Percentiles rank a stretch among this genome's conserved stretches.
These are phyloP conservation scores for Procambarus clarkii DNA, from an alignment of 1,140 invertebrate genomes.

Conservation along the genomic window DNA sequence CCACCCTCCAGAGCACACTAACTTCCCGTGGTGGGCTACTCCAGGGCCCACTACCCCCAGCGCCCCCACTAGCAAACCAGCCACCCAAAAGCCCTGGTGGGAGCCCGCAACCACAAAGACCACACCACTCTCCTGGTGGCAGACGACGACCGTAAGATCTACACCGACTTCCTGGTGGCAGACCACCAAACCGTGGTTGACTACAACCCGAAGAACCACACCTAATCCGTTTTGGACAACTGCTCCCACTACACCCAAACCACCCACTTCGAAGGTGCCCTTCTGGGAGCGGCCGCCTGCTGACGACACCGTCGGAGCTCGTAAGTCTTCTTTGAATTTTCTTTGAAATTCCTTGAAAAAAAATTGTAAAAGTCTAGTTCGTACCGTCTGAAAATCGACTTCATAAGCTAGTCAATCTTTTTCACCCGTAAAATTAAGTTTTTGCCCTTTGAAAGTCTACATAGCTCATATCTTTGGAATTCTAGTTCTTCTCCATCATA, in stretches of 20 bases:
- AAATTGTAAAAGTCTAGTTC: too few relatives aligned
- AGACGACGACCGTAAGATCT: not conserved
- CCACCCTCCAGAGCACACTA: constrained; percentile 49
- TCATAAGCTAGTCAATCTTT: too few relatives aligned
- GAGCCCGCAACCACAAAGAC: not conserved
- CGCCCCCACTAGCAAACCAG: not conserved
- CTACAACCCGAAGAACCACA: constrained; percentile 22
- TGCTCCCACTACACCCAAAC: not conserved
- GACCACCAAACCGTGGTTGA: not conserved
- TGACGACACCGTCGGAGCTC: not conserved
- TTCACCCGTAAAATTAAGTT: too few relatives aligned
- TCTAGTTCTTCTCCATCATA: too few relatives aligned
- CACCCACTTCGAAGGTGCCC: not conserved
- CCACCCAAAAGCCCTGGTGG: constrained; percentile 6
- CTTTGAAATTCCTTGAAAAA: too few relatives aligned
- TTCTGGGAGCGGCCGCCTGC: not conserved
- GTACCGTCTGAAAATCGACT: too few relatives aligned
- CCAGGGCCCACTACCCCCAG: not conserved
- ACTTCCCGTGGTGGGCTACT: constrained; percentile 61
- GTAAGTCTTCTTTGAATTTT: too few relatives aligned
- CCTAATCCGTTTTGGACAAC: constrained; percentile 13
- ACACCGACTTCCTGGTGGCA: not conserved
- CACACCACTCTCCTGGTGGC: not conserved
- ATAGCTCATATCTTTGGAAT: too few relatives aligned
- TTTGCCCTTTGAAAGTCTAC: too few relatives aligned